Percentiles rank a stretch among this genome's conserved stretches.
Conservation (phyloP, 1,140 invertebrate species). For the Anastatus disparis region DNA sequence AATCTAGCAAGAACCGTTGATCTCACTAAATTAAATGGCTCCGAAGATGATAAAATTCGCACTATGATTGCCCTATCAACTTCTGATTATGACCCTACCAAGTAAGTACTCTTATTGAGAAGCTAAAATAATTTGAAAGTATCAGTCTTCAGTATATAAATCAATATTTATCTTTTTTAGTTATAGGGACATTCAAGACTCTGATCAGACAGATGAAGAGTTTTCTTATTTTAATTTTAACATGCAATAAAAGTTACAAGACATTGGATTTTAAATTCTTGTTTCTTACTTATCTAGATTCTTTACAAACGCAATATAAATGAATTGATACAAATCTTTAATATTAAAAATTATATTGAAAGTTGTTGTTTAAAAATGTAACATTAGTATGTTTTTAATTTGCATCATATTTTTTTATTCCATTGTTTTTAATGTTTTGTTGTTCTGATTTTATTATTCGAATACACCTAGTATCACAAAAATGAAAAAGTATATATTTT, state of each 20-base stretch:
- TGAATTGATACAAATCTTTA: too few species aligned
- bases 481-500: too few species aligned
- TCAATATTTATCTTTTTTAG: constrained; percentile 65
- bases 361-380: too few species aligned
- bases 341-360: too few species aligned
- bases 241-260: constrained; percentile 91
- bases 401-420: too few species aligned
- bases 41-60: constrained; percentile 96
- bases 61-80: constrained; percentile 97
- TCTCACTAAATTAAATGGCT: constrained; percentile 88
- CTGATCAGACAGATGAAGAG: constrained; percentile 87
- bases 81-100: constrained; percentile 95
- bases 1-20: constrained; percentile 77
- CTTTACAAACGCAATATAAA: too few species aligned
- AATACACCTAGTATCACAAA: too few species aligned
- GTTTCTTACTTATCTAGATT: too few species aligned
- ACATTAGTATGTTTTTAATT: too few species aligned
- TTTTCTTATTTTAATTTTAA: constrained; percentile 91
- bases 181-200: constrained; percentile 87
- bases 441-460: too few species aligned
- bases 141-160: neutral
- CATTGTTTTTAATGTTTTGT: too few species aligned
- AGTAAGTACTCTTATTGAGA: constrained; percentile 70
- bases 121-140: too few species aligned
- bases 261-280: constrained; percentile 97